Conservation (phyloP, 2,113 vertebrate genomes). For the Plotosus lineatus region DNA sequence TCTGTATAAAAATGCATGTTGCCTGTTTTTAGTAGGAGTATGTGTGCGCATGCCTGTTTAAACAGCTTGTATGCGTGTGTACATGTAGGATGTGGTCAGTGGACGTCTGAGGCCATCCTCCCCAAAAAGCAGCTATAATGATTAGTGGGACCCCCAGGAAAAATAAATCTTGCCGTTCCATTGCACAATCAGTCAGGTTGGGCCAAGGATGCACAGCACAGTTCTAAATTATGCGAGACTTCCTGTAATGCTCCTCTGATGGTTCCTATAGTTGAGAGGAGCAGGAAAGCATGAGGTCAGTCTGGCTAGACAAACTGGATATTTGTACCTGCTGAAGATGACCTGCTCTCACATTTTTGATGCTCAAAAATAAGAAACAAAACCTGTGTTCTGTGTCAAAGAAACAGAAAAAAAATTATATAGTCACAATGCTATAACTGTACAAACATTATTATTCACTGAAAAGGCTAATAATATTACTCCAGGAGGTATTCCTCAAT, state of each 20-base stretch:
- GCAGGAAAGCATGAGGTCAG: constrained; percentile 57
- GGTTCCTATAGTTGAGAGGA: constrained; percentile 63
- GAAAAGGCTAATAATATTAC: neutral
- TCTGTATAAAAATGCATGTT: constrained; percentile 49
- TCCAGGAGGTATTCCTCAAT: neutral
- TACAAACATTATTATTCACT: neutral
- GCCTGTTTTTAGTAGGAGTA: constrained; percentile 32
- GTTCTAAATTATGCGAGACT: constrained; percentile 78
- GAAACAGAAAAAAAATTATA: neutral
- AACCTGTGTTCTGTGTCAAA: neutral
- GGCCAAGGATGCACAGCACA: constrained; percentile 67
- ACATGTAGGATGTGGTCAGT: constrained; percentile 53
- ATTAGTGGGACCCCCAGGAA: constrained; percentile 76
- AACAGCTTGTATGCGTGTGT: constrained; percentile 35
- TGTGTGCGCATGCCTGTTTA: constrained; percentile 42
- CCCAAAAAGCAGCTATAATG: constrained; percentile 61
- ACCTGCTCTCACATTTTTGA: constrained; percentile 54
- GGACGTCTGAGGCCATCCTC: constrained; percentile 59
- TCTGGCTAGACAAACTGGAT: constrained; percentile 54
- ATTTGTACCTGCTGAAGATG: constrained; percentile 56
- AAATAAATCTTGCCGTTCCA: constrained; percentile 74
- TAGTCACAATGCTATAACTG: neutral
- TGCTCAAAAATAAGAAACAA: constrained; percentile 66
- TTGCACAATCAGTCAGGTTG: constrained; percentile 72
- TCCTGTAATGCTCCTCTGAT: constrained; percentile 70